A percentile compares a stretch with the other conserved stretches of the same genome.
Evolutionary conservation across 2,113 vertebrate species (phyloP).

Genomic region (Cercopithecus mona): DNA sequence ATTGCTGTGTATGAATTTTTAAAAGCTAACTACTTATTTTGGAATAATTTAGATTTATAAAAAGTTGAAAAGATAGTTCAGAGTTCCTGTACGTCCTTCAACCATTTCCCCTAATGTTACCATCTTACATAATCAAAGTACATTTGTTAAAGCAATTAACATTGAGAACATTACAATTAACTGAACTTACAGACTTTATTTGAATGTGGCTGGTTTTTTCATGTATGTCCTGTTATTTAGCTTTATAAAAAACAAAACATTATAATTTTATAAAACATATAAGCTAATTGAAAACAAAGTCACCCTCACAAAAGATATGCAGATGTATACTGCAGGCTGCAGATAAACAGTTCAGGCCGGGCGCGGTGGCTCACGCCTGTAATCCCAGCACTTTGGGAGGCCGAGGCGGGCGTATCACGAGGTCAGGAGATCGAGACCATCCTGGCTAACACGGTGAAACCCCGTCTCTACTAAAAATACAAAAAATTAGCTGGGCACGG

Average conservation of each 20-base stretch:
- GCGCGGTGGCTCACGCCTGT: too few species aligned
- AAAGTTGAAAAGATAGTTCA: slow-evolving; percentile 6
- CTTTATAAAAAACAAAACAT: not conserved
- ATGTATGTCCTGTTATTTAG: slow-evolving; percentile 7
- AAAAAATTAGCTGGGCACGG: too few species aligned
- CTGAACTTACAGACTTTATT: slow-evolving; percentile 25
- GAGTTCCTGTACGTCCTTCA: not conserved
- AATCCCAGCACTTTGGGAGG: too few species aligned
- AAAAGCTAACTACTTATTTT: slow-evolving; percentile 17
- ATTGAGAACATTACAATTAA: not conserved
- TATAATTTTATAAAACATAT: slow-evolving; percentile 28
- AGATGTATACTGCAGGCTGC: not conserved
- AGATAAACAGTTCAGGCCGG: not conserved
- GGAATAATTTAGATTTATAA: slow-evolving; percentile 33
- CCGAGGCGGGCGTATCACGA: too few species aligned
- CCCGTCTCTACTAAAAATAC: too few species aligned
- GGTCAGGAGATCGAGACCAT: too few species aligned
- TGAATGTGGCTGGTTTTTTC: slow-evolving; percentile 34
- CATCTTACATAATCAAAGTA: not conserved
- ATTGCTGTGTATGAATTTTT: not conserved
- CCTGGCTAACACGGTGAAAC: too few species aligned
- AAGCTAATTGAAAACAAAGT: slow-evolving; percentile 13
- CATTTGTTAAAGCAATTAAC: slow-evolving; percentile 35
- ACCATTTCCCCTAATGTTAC: not conserved
- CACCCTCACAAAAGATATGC: not conserved